These are phyloP conservation scores for Camponotus vicinus DNA, from an alignment of 1,140 invertebrate genomes.

Conservation along the genomic window DNA sequence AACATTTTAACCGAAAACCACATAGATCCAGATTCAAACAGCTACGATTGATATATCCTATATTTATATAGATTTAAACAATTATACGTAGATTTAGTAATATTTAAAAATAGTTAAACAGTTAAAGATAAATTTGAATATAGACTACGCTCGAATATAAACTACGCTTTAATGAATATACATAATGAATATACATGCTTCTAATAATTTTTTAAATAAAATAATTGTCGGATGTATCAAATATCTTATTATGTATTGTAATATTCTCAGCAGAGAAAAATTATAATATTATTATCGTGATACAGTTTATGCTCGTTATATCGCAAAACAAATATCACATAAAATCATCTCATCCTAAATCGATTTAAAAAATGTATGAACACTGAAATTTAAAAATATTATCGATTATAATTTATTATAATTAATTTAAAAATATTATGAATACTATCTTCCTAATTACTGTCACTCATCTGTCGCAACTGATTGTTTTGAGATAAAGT, in stretches of 20 bases:
- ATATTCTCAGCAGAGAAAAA: no score
- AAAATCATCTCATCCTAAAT: neutral
- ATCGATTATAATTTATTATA: no score
- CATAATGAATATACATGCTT: neutral
- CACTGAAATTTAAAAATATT: no score
- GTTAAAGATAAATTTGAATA: no score
- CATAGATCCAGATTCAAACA: neutral
- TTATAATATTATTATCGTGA: constrained; percentile 1
- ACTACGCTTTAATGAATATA: neutral
- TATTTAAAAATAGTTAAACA: neutral
- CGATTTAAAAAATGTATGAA: constrained; percentile 7
- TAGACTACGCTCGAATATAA: neutral
- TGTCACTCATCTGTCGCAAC: neutral
- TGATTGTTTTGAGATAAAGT: neutral
- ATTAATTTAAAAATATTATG: neutral
- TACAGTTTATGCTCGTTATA: neutral
- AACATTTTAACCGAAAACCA: neutral
- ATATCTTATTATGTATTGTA: neutral
- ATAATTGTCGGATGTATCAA: neutral
- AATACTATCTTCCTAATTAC: constrained; percentile 25
- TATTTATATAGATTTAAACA: neutral
- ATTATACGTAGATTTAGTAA: neutral
- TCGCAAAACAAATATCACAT: constrained; percentile 13
- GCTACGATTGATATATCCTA: neutral
- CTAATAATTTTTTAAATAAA: neutral